Percentiles rank a stretch among this genome's conserved stretches.
Conservation (phyloP, 2,113 vertebrate genomes). For the Gnathonemus echidnorhynchus region DNA sequence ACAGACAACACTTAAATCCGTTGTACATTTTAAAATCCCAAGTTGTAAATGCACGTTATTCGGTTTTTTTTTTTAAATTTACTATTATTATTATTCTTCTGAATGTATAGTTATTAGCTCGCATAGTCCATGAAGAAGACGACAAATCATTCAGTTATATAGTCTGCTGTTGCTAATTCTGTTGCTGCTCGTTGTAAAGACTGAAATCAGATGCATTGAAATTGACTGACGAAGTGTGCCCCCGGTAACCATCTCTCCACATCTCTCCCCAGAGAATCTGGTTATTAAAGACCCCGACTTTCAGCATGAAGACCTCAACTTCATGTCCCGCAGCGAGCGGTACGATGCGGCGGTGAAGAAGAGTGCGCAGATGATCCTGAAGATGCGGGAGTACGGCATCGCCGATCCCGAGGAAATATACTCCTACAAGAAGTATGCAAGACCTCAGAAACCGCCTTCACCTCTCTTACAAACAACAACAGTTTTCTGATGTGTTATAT, state of each 20-base stretch:
- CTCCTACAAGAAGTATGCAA: conserved; percentile 83
- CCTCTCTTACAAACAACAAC: background rate
- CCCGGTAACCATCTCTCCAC: background rate
- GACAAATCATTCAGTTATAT: background rate
- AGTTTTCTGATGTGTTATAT: background rate
- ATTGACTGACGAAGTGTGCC: background rate
- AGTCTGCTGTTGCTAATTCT: background rate
- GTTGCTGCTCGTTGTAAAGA: background rate
- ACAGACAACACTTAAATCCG: background rate
- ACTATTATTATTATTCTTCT: background rate
- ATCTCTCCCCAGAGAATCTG: conserved; percentile 64
- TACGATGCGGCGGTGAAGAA: conserved; percentile 84
- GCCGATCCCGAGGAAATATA: conserved; percentile 85
- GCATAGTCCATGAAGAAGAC: background rate
- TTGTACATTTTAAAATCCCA: background rate
- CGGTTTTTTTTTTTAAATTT: background rate
- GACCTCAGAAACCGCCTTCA: background rate
- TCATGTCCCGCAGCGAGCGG: conserved; percentile 84
- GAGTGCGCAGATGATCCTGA: conserved; percentile 79
- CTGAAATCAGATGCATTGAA: background rate
- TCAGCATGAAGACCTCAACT: conserved; percentile 80
- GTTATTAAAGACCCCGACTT: conserved; percentile 82
- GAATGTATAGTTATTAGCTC: background rate
- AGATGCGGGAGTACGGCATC: conserved; percentile 79
- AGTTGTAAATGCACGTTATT: background rate